Conservation (phyloP, 2,797 vertebrate genomes). For the Carduelis carduelis region DNA sequence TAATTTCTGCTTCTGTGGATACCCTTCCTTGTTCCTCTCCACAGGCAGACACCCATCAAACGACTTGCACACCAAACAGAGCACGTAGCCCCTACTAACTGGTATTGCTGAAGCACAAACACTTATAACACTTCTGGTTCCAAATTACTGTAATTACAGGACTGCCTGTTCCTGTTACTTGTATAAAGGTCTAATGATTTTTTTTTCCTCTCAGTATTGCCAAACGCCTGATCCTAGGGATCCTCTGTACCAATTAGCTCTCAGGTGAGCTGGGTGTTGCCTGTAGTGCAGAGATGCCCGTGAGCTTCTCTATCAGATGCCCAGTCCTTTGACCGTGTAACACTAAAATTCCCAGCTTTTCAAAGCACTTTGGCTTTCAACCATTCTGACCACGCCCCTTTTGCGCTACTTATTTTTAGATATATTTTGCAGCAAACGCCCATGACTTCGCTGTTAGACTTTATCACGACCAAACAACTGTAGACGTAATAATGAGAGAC, state of each 20-base stretch:
- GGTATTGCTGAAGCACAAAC: not conserved
- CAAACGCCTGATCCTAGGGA: not conserved
- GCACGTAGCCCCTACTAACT: not conserved
- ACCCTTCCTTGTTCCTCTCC: not conserved
- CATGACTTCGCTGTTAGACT: not conserved
- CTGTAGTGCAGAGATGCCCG: not conserved
- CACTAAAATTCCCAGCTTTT: not conserved
- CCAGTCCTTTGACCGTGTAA: no score
- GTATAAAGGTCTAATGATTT: not conserved
- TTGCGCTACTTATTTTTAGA: not conserved
- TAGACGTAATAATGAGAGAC: fast-evolving
- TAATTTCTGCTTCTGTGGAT: not conserved
- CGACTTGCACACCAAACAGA: not conserved
- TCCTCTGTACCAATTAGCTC: not conserved
- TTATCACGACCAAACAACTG: fast-evolving
- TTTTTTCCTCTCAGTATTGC: not conserved
- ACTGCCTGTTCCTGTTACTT: not conserved
- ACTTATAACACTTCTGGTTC: not conserved
- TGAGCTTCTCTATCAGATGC: not conserved
- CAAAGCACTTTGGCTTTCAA: not conserved
- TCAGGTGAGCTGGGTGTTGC: not conserved
- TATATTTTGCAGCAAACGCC: not conserved
- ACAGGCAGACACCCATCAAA: not conserved
- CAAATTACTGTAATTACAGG: not conserved
- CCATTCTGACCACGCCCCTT: not conserved